These are phyloP conservation scores for Melanotaenia nigrans DNA, from an alignment of 2,797 vertebrate species.

Conservation along the genomic window DNA sequence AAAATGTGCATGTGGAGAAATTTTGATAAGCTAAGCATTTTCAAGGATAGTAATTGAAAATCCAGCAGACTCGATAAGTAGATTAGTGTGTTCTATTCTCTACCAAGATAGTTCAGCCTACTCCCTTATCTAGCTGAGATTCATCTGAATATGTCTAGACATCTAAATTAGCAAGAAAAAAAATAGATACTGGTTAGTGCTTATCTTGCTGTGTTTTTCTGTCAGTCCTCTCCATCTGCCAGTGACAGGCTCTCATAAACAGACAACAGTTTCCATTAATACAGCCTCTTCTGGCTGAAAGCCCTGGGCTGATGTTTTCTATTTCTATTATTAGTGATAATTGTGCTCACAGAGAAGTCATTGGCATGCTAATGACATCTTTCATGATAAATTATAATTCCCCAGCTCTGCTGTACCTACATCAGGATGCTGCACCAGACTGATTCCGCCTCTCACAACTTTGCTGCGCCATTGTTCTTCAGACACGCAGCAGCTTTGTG, in stretches of 20 bases:
- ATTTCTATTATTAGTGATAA: slow-evolving; percentile 77
- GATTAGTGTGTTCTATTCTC: slow-evolving; percentile 72
- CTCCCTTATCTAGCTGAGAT: slow-evolving; percentile 78
- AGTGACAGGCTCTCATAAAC: slow-evolving; percentile 58
- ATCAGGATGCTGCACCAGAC: slow-evolving; percentile 55
- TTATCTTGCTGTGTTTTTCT: slow-evolving; percentile 66
- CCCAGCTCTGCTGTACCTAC: slow-evolving; percentile 64
- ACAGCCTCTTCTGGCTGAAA: slow-evolving; percentile 54
- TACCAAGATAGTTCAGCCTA: slow-evolving; percentile 67
- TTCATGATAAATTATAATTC: slow-evolving; percentile 73
- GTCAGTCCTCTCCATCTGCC: slow-evolving; percentile 40
- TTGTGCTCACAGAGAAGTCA: slow-evolving; percentile 72
- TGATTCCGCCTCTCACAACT: slow-evolving; percentile 58
- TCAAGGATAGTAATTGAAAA: slow-evolving; percentile 65
- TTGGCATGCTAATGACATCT: slow-evolving; percentile 77
- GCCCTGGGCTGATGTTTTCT: slow-evolving; percentile 64
- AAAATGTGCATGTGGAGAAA: slow-evolving; percentile 75
- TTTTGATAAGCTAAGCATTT: slow-evolving; percentile 79
- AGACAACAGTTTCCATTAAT: slow-evolving; percentile 70
- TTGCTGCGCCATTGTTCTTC: slow-evolving; percentile 72
- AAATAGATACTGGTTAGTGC: slow-evolving; percentile 63
- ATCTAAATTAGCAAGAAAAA: slow-evolving; percentile 75
- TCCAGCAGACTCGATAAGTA: slow-evolving; percentile 73
- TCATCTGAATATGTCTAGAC: slow-evolving; percentile 86
- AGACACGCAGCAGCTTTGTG: slow-evolving; percentile 65